phyloP scores from a whole-genome alignment of 92 coral and sea anemone species.

The Parazoanthus swiftii region DNA sequence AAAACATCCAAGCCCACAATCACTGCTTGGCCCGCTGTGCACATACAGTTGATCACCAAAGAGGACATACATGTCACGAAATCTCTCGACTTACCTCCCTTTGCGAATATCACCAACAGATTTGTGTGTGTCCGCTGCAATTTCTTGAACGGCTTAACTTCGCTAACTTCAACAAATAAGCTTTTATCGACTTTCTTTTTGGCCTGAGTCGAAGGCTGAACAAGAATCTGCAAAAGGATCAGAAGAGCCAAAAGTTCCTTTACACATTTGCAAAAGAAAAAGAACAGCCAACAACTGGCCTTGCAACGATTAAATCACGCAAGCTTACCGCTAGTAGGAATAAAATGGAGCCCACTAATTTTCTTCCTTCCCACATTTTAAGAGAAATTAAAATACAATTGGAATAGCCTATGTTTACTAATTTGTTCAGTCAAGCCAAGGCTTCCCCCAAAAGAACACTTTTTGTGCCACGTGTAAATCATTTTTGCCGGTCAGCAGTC shows the following conservation, averaged over 20 bases:
- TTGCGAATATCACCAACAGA: slow-evolving; percentile 81
- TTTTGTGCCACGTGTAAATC: slow-evolving; percentile 91
- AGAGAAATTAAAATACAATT: slow-evolving; percentile 3
- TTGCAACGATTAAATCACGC: not conserved
- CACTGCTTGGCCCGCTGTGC: not conserved
- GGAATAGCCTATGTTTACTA: slow-evolving; percentile 38
- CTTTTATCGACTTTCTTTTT: slow-evolving; percentile 80
- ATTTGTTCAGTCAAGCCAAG: not conserved
- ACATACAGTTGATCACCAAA: not conserved
- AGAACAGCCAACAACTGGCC: not conserved
- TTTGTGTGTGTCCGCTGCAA: slow-evolving; percentile 91
- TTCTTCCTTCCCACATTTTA: slow-evolving; percentile 20
- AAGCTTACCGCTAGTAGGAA: slow-evolving; percentile 30
- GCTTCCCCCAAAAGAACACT: slow-evolving; percentile 38
- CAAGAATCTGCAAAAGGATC: slow-evolving; percentile 45
- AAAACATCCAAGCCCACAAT: not conserved
- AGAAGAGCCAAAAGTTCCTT: not conserved
- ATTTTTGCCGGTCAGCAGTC: slow-evolving; percentile 35
- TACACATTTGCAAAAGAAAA: not conserved
- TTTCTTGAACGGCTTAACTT: slow-evolving; percentile 92
- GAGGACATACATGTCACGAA: slow-evolving; percentile 5
- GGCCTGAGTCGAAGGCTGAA: slow-evolving; percentile 52
- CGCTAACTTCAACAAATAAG: slow-evolving; percentile 72
- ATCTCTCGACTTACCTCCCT: slow-evolving; percentile 65
- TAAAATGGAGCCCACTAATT: slow-evolving; percentile 7